Evolutionary conservation across 2,113 vertebrate species (phyloP).

Genomic region (Mesembrinibis cayennensis): DNA sequence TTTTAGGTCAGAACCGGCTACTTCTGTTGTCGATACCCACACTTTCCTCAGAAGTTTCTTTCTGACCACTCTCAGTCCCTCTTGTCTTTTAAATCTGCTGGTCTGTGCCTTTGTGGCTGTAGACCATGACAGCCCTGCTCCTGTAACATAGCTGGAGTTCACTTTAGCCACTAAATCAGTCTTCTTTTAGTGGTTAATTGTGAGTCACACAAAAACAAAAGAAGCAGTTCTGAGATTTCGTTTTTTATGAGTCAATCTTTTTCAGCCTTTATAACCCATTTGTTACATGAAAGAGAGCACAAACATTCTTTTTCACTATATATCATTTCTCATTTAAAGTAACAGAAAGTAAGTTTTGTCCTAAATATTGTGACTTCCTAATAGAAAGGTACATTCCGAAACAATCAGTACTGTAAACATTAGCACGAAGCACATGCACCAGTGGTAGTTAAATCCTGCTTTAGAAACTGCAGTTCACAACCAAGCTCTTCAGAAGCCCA

Average conservation of each 20-base stretch:
- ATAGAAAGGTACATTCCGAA: conserved; percentile 8
- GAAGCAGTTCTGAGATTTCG: background rate
- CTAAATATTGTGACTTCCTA: background rate
- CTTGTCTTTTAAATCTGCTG: background rate
- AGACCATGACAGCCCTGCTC: background rate
- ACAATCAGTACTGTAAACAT: background rate
- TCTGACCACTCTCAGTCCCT: background rate
- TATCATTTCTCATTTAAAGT: background rate
- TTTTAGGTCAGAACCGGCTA: background rate
- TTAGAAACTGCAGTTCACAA: background rate
- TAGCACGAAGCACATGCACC: background rate
- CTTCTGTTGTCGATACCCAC: background rate
- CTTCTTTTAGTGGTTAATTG: background rate
- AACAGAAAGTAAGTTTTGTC: background rate
- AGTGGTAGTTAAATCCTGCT: background rate
- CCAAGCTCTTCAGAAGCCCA: background rate
- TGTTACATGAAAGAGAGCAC: background rate
- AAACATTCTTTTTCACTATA: background rate
- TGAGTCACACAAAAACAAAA: background rate
- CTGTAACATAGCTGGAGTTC: background rate
- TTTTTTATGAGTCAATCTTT: conserved; percentile 4
- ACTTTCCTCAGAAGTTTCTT: background rate
- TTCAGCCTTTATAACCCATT: conserved; percentile 4
- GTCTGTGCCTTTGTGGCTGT: background rate
- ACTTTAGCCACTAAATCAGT: background rate